phyloP scores from a whole-genome alignment of 92 coral and sea anemone genomes.

The Zoanthus sansibaricus region DNA sequence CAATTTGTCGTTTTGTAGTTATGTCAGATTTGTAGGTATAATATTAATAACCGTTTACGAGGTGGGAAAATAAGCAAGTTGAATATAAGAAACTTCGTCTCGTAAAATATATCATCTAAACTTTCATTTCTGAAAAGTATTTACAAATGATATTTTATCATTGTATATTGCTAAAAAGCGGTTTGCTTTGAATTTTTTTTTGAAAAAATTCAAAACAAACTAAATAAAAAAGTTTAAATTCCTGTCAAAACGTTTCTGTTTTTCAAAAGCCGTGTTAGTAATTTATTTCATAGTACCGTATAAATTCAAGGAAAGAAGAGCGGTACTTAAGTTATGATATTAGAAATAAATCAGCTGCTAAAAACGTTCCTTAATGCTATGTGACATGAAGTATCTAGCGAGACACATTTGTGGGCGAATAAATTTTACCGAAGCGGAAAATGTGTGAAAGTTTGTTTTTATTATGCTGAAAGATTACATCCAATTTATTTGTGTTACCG shows the following conservation, averaged over 20 bases:
- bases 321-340: not conserved
- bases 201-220: not conserved
- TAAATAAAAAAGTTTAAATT: not conserved
- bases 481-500: conserved; percentile 22
- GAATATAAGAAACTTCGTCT: not conserved
- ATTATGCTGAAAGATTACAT: not conserved
- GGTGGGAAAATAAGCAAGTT: not conserved
- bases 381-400: not conserved
- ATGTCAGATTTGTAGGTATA: not conserved
- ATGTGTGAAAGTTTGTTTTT: conserved; percentile 46
- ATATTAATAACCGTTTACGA: not conserved
- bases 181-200: not conserved
- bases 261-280: not conserved
- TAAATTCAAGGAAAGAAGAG: not conserved
- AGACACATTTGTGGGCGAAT: not conserved
- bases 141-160: not conserved
- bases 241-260: not conserved
- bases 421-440: conserved; percentile 9
- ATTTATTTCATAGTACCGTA: not conserved
- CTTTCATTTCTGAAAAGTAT: not conserved
- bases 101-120: not conserved
- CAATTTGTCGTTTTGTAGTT: not conserved
- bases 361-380: not conserved
- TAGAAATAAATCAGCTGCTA: not conserved
- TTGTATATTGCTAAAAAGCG: not conserved